These are phyloP conservation scores for Thalassoma bifasciatum DNA, from an alignment of 2,113 vertebrate genomes.

Conservation along the genomic window DNA sequence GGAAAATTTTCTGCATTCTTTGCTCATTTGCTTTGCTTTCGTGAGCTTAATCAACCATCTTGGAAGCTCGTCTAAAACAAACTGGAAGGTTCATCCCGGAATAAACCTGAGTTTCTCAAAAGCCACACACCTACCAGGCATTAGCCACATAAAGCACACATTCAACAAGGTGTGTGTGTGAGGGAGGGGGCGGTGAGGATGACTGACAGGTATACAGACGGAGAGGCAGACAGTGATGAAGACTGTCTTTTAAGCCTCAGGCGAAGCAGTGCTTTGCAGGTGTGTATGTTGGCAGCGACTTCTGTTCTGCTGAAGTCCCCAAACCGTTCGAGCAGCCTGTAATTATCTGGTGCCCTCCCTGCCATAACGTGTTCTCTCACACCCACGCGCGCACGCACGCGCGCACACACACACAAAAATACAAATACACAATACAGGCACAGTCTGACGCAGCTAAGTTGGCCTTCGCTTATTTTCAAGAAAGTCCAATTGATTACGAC, in stretches of 20 bases:
- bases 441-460: slow-evolving; percentile 40
- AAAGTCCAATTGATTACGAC: slow-evolving; percentile 65
- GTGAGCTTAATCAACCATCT: slow-evolving; percentile 34
- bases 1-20: slow-evolving; percentile 44
- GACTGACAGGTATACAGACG: slow-evolving; percentile 37
- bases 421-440: too few relatives aligned
- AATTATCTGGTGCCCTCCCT: slow-evolving; percentile 82
- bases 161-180: slow-evolving; percentile 49
- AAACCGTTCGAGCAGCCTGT: slow-evolving; percentile 74
- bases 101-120: slow-evolving; percentile 65
- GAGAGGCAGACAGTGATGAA: slow-evolving; percentile 58
- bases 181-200: neutral
- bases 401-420: slow-evolving; percentile 11
- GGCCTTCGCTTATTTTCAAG: slow-evolving; percentile 46
- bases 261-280: slow-evolving; percentile 73
- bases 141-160: slow-evolving; percentile 57
- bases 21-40: slow-evolving; percentile 42
- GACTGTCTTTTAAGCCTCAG: slow-evolving; percentile 72
- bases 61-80: slow-evolving; percentile 47
- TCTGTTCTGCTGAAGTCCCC: slow-evolving; percentile 68
- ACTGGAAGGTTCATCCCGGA: slow-evolving; percentile 34
- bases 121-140: slow-evolving; percentile 62
- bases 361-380: slow-evolving; percentile 80
- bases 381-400: slow-evolving; percentile 50
- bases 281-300: slow-evolving; percentile 80